These are phyloP conservation scores for Perccottus glenii DNA, from an alignment of 2,113 vertebrate species.

Conservation along the genomic window DNA sequence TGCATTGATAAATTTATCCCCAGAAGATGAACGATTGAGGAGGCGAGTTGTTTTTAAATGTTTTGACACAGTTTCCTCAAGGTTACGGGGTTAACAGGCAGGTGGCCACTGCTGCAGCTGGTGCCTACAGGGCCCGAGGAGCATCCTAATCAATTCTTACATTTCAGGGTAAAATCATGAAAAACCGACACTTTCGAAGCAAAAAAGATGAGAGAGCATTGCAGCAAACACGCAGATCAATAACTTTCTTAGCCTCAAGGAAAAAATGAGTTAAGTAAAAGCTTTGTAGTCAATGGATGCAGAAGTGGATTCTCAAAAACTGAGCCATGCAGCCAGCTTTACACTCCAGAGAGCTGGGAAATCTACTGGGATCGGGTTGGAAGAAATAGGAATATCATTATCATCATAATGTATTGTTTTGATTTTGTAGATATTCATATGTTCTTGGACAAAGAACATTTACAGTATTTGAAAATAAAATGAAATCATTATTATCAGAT, in stretches of 20 bases:
- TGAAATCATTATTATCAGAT: no score
- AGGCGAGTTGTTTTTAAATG: slow-evolving; percentile 17
- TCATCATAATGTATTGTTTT: no score
- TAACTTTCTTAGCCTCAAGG: slow-evolving; percentile 74
- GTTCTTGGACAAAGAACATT: no score
- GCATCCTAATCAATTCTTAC: slow-evolving; percentile 74
- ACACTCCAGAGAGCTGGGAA: slow-evolving; percentile 18
- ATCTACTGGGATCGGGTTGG: not conserved
- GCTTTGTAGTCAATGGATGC: slow-evolving; percentile 64
- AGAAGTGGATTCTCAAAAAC: slow-evolving; percentile 40
- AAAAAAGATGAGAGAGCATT: slow-evolving; percentile 73
- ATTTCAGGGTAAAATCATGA: slow-evolving; percentile 75
- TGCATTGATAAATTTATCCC: slow-evolving; percentile 61
- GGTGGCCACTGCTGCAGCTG: slow-evolving; percentile 55
- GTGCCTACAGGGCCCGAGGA: slow-evolving; percentile 52
- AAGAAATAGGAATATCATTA: not conserved
- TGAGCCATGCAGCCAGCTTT: slow-evolving; percentile 38
- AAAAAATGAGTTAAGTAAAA: slow-evolving; percentile 72
- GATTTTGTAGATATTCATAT: no score
- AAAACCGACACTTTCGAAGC: slow-evolving; percentile 68
- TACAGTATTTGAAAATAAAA: no score
- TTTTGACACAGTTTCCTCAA: slow-evolving; percentile 47
- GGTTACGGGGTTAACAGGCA: slow-evolving; percentile 57
- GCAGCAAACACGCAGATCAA: slow-evolving; percentile 76
- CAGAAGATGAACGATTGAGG: not conserved